These are phyloP conservation scores for Poeciliopsis paucimaculata DNA, from an alignment of 2,797 vertebrate genomes.

Conservation along the genomic window DNA sequence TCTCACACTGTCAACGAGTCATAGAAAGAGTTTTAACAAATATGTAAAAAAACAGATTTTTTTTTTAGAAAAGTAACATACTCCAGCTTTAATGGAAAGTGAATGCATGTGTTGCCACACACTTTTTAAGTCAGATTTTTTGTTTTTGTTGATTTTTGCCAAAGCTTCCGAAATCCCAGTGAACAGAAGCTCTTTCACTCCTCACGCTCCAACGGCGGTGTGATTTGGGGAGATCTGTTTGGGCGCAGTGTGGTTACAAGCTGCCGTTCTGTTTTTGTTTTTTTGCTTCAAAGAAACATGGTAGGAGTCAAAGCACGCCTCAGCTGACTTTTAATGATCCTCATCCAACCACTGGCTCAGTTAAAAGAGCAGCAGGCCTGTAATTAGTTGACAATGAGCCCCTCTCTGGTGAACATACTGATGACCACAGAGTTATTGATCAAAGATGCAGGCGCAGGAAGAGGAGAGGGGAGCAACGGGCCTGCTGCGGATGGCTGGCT, in stretches of 20 bases:
- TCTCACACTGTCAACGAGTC: too few species aligned
- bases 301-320: slow-evolving; percentile 37
- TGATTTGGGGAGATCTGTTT: slow-evolving; percentile 64
- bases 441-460: slow-evolving; percentile 70
- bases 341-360: slow-evolving; percentile 46
- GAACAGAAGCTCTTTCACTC: not conserved
- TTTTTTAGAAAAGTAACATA: too few species aligned
- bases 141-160: not conserved
- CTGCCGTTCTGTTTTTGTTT: slow-evolving; percentile 51
- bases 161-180: not conserved
- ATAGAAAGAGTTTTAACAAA: too few species aligned
- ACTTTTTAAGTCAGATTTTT: not conserved
- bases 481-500: slow-evolving; percentile 45
- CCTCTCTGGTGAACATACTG: slow-evolving; percentile 66
- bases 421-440: slow-evolving; percentile 71
- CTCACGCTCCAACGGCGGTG: slow-evolving; percentile 1
- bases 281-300: slow-evolving; percentile 66
- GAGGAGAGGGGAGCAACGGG: slow-evolving; percentile 33
- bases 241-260: slow-evolving; percentile 53
- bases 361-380: slow-evolving; percentile 59
- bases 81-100: not conserved
- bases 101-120: not conserved
- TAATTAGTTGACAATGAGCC: slow-evolving; percentile 77
- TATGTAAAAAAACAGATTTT: too few species aligned
- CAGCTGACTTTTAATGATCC: slow-evolving; percentile 69